These are phyloP conservation scores for Drosophila demipolita DNA, from an alignment of 2,888 invertebrate species.

Conservation along the genomic window DNA sequence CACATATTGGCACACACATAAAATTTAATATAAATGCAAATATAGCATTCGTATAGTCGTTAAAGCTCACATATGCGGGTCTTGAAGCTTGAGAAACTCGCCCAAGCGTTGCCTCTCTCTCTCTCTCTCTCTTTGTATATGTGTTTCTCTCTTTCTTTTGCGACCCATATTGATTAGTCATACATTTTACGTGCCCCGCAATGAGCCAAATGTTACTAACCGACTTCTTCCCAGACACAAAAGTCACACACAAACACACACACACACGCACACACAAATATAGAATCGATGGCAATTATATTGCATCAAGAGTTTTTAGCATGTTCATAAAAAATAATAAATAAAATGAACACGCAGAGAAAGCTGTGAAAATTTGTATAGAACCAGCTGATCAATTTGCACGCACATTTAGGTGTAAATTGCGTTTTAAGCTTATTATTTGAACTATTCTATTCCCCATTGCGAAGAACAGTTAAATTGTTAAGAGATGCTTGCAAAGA, in stretches of 20 bases:
- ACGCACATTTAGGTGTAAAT: constrained; percentile 29
- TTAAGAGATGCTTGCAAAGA: not conserved
- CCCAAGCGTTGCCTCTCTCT: constrained; percentile 40
- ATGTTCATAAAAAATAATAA: constrained; percentile 39
- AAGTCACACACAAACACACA: constrained; percentile 9
- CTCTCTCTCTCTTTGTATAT: constrained; percentile 1
- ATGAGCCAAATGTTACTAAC: constrained; percentile 47
- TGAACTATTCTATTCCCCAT: constrained; percentile 30
- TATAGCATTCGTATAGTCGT: constrained; percentile 51
- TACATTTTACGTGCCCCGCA: constrained; percentile 56
- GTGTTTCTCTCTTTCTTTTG: constrained; percentile 13
- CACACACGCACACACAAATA: constrained; percentile 10
- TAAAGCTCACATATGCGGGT: constrained; percentile 39
- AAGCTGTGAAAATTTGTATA: constrained; percentile 64
- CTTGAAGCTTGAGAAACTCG: constrained; percentile 53
- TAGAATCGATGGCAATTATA: constrained; percentile 45
- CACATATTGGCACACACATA: constrained; percentile 18
- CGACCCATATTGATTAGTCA: constrained; percentile 62
- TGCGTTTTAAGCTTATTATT: constrained; percentile 10
- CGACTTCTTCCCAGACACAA: constrained; percentile 38
- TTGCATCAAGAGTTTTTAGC: constrained; percentile 53
- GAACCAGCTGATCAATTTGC: constrained; percentile 58
- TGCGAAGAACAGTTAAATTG: constrained; percentile 12
- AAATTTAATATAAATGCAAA: constrained; percentile 64
- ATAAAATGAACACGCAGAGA: constrained; percentile 44